Evolutionary conservation across 1,140 invertebrate species (phyloP).

Genomic region (Phymorhynchus buccinoides): DNA sequence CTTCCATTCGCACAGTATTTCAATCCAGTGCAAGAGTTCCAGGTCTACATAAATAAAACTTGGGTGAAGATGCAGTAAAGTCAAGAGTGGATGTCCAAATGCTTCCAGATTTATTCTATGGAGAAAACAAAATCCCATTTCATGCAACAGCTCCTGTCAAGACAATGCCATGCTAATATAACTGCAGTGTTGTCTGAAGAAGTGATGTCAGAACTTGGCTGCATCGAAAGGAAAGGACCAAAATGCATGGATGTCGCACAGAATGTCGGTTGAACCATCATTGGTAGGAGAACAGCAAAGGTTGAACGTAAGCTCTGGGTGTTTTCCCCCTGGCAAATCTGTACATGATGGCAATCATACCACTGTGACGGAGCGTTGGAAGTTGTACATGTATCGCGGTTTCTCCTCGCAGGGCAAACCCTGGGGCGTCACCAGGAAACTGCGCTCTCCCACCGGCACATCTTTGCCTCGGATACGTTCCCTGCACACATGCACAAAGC

Average conservation of each 20-base stretch:
- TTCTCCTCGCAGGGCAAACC: slow-evolving; percentile 49
- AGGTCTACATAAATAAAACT: no score
- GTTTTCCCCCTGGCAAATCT: background rate
- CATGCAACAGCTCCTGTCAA: no score
- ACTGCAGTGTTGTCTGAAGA: background rate
- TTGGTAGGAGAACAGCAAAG: background rate
- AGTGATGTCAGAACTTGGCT: background rate
- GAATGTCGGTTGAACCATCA: background rate
- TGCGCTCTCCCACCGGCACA: slow-evolving; percentile 59
- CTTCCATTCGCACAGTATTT: no score
- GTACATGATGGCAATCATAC: slow-evolving; percentile 34
- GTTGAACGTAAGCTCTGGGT: no score
- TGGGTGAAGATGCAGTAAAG: no score
- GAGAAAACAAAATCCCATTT: no score
- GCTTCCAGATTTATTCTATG: no score
- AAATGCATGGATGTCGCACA: background rate
- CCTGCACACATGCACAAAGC: slow-evolving; percentile 44
- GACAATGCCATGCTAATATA: no score
- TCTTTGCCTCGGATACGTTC: slow-evolving; percentile 66
- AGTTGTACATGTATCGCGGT: slow-evolving; percentile 36
- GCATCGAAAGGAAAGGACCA: background rate
- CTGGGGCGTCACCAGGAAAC: slow-evolving; percentile 62
- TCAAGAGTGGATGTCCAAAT: no score
- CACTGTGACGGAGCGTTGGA: slow-evolving; percentile 49
- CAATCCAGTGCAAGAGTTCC: no score